Conservation (phyloP, 30 jellyfish, hydroid and myxozoan genomes). For the Hydra vulgaris region DNA sequence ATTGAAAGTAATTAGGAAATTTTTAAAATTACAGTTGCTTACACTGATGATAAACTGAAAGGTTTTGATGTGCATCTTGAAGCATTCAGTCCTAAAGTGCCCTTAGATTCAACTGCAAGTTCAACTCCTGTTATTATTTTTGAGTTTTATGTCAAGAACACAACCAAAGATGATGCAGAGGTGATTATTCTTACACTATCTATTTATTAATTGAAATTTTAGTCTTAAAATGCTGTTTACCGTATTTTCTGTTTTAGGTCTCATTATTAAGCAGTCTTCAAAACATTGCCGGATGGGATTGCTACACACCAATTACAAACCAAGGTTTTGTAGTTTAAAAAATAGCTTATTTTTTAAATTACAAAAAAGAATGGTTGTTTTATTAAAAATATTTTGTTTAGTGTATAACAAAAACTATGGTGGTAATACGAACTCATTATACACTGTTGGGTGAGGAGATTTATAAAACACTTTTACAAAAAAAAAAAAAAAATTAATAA, state of each 20-base stretch:
- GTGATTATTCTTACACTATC: constrained; percentile 7
- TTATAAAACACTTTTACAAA: background rate
- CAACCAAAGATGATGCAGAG: constrained; percentile 33
- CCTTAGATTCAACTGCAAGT: constrained; percentile 62
- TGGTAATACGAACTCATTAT: constrained; percentile 58
- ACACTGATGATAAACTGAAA: constrained; percentile 38
- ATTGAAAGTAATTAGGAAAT: background rate
- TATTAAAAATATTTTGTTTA: no score
- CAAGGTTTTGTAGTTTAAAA: constrained; percentile 45
- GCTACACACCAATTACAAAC: constrained; percentile 36
- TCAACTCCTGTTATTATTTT: constrained; percentile 54
- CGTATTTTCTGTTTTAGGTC: constrained; percentile 25
- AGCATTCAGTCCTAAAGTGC: constrained; percentile 88
- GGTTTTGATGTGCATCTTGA: constrained; percentile 45
- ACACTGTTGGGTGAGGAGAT: constrained; percentile 33
- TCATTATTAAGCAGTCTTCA: constrained; percentile 68
- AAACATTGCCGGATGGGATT: constrained; percentile 83
- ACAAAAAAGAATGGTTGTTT: no score
- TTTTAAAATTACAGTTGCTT: constrained; percentile 35
- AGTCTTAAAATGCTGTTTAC: background rate
- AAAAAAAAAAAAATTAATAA: background rate
- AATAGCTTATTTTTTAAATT: no score
- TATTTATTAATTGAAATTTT: no score
- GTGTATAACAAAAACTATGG: constrained; percentile 55
- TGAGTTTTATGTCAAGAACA: constrained; percentile 63